Percentiles rank a stretch among this genome's conserved stretches.
These are phyloP conservation scores for Astreopora myriophthalma DNA, from an alignment of 64 coral and sea anemone genomes.

Conservation along the genomic window DNA sequence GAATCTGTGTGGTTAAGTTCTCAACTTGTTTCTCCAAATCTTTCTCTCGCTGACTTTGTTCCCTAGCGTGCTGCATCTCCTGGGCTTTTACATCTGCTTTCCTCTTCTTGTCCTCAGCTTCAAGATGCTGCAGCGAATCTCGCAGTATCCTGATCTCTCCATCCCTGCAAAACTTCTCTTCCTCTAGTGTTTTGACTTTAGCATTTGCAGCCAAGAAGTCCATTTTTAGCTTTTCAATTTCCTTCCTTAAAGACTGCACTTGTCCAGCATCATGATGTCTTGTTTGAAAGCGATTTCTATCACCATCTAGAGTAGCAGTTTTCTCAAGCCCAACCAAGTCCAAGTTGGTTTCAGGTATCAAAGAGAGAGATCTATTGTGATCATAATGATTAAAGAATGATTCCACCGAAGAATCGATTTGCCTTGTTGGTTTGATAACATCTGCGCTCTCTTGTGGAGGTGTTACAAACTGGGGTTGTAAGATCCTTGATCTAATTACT, in stretches of 20 bases:
- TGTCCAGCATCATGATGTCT: neutral
- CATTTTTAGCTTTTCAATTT: constrained; percentile 51
- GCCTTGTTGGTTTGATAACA: neutral
- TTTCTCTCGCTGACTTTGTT: constrained; percentile 73
- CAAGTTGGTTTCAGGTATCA: neutral
- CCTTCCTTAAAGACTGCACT: neutral
- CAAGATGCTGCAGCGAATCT: constrained; percentile 65
- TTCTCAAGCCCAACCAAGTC: no score
- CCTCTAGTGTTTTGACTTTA: constrained; percentile 62
- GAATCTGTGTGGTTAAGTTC: constrained; percentile 70
- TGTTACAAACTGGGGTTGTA: neutral
- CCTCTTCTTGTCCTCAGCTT: constrained; percentile 61
- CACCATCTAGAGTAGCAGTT: neutral
- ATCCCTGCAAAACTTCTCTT: constrained; percentile 78
- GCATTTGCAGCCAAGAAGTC: constrained; percentile 18
- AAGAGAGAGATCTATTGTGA: neutral
- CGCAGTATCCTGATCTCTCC: constrained; percentile 81
- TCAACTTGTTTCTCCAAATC: constrained; percentile 84
- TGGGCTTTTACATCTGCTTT: constrained; percentile 36
- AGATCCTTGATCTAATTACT: neutral
- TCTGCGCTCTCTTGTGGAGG: neutral
- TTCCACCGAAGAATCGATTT: neutral
- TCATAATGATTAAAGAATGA: neutral
- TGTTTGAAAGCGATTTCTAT: neutral
- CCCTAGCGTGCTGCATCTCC: constrained; percentile 46